phyloP scores from a whole-genome alignment of 2,888 invertebrate genomes.

The Halocaridina rubra region DNA sequence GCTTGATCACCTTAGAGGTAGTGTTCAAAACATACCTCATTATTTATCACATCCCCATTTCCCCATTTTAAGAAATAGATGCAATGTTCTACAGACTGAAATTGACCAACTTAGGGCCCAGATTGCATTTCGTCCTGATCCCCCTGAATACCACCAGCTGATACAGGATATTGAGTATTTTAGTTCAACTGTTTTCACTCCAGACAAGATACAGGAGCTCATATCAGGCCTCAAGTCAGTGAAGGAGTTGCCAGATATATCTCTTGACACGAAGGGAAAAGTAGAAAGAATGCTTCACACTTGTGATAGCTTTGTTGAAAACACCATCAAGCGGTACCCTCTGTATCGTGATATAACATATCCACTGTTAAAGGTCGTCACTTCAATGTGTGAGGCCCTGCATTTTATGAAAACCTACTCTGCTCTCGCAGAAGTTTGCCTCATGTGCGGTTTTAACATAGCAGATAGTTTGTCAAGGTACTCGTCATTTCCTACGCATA shows the following conservation, averaged over 20 bases:
- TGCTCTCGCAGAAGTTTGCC: neutral
- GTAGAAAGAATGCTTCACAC: slow-evolving; percentile 69
- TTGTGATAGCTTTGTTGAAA: slow-evolving; percentile 70
- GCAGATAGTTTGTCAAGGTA: slow-evolving; percentile 17
- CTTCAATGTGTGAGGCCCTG: slow-evolving; percentile 46
- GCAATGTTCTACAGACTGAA: slow-evolving; percentile 2
- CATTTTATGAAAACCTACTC: slow-evolving; percentile 24
- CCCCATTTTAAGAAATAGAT: neutral
- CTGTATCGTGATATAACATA: slow-evolving; percentile 84
- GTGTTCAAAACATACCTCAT: neutral
- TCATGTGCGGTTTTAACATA: slow-evolving; percentile 17
- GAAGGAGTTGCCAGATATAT: neutral
- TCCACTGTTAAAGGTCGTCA: slow-evolving; percentile 76
- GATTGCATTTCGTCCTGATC: slow-evolving; percentile 65
- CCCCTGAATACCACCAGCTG: slow-evolving; percentile 65
- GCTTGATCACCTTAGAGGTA: slow-evolving; percentile 39
- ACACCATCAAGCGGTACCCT: slow-evolving; percentile 67
- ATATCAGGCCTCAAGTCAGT: slow-evolving; percentile 18
- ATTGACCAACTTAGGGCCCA: slow-evolving; percentile 54
- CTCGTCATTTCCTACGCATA: slow-evolving; percentile 40
- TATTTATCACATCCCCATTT: slow-evolving; percentile 39
- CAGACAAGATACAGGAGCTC: slow-evolving; percentile 44
- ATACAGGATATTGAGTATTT: slow-evolving; percentile 67
- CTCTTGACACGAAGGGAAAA: neutral
- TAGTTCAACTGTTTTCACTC: slow-evolving; percentile 56